Evolutionary conservation across 2,113 vertebrate genomes (phyloP), one percentile per base, ranked within the genome.

Genomic region (Dipodomys stephensi): DNA sequence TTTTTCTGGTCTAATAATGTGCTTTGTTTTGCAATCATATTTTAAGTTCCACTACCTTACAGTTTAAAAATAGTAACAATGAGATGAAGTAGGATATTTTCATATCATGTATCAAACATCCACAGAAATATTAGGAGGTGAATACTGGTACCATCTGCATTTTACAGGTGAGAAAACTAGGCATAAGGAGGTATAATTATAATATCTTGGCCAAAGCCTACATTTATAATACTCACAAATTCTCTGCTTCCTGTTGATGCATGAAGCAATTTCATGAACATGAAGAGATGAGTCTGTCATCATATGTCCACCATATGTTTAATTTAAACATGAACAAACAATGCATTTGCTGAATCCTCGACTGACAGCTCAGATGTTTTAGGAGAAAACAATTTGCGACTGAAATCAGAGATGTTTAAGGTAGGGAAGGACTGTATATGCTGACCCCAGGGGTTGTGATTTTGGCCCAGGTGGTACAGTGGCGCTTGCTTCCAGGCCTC

Each of bases 331-430:
- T 7, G 57, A 46, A 7, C 27, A 67, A 79, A 78, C 20, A 60
- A 74, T 16, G 20, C 53, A 11, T n/a, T 79, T 78, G 27, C 35
- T 71, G 13, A 82, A 35, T 68, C 20, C 49, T 0, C 76, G 74
- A 25, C 46, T 46, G 18, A 39, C 39, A 46, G 72, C 44, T 35
- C 62, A 78, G 39, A 85, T 69, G 2, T 73, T 84, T 87, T 44
- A 77, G 44, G 64, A 91, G 87, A 82, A 81, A 95, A 39, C 39
- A 79, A 57, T 35, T 77, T 72, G 49, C 25, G n/a, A 87, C 77
- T 73, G 80, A 91, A 78, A 87, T 74, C 18, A 79, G 39, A 95
- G 77, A 92, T 83, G 79, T 83, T 93, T 84, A 91, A 57, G 57
- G 28, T 8, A 83, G 4, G 39, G 62, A 77, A 76, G 62, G 25